A percentile compares a stretch with the other conserved stretches of the same genome.
Conservation (phyloP, 2,113 vertebrate species). For the Hemichromis elongatus region DNA sequence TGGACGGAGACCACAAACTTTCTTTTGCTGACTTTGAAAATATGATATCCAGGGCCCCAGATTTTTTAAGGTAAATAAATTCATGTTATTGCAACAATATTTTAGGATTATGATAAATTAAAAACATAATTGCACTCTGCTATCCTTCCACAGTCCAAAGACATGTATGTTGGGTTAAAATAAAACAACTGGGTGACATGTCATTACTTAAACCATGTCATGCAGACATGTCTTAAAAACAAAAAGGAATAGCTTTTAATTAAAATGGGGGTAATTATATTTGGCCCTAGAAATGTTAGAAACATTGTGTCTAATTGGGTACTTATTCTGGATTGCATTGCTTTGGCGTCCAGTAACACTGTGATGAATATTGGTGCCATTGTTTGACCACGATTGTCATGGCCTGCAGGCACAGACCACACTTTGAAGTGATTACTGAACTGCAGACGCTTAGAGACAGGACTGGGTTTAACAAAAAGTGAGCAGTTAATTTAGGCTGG, state of each 20-base stretch:
- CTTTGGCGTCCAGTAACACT: not conserved
- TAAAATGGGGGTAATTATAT: not conserved
- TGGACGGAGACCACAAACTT: constrained; percentile 93
- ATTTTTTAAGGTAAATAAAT: constrained; percentile 88
- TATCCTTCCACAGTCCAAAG: not conserved
- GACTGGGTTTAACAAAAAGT: not conserved
- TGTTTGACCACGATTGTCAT: not conserved
- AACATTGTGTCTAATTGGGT: not conserved
- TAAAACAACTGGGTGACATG: not conserved
- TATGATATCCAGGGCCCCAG: constrained; percentile 96
- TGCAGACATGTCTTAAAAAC: not conserved
- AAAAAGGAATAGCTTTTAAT: not conserved
- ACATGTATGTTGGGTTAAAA: not conserved
- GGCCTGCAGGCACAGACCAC: not conserved
- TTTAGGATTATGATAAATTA: not conserved
- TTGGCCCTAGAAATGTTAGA: not conserved
- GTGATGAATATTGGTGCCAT: not conserved
- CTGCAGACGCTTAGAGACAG: not conserved
- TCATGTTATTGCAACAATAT: not conserved
- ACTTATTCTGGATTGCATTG: not conserved
- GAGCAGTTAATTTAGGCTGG: not conserved
- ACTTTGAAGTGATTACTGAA: not conserved
- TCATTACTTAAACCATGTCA: not conserved
- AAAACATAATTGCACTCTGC: not conserved
- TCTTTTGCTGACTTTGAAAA: constrained; percentile 95